Conservation (phyloP, 2,113 vertebrate genomes). For the Hippotragus niger region DNA sequence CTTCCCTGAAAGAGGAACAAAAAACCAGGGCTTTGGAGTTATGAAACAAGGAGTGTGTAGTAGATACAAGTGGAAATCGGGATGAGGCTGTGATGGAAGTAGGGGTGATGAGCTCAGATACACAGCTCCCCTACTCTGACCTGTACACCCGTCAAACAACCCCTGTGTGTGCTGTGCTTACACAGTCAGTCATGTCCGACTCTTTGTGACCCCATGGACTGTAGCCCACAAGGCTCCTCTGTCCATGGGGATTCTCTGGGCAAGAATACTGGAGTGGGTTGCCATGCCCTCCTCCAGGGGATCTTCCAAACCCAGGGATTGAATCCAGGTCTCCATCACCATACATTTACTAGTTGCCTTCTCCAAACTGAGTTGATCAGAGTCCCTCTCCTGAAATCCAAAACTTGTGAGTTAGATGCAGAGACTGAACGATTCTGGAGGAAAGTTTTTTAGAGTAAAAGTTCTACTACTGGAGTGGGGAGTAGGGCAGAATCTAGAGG, state of each 20-base stretch:
- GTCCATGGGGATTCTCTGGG: background rate
- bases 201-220: background rate
- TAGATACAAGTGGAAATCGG: background rate
- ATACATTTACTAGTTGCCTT: background rate
- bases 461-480: background rate
- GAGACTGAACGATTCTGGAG: background rate
- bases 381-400: background rate
- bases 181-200: background rate
- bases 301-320: background rate
- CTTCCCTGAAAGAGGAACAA: background rate
- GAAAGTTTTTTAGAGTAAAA: background rate
- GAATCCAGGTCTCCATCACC: background rate
- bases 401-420: background rate
- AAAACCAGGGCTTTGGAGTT: background rate
- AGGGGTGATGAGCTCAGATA: background rate
- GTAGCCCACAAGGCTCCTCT: background rate
- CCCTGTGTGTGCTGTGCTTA: background rate
- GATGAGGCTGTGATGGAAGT: background rate
- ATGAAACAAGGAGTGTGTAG: background rate
- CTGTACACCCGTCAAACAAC: background rate
- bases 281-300: background rate
- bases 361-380: background rate
- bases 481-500: background rate
- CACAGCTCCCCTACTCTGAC: background rate
- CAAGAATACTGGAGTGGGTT: background rate